phyloP scores from a whole-genome alignment of 2,888 invertebrate genomes.

The Clostera curtula region DNA sequence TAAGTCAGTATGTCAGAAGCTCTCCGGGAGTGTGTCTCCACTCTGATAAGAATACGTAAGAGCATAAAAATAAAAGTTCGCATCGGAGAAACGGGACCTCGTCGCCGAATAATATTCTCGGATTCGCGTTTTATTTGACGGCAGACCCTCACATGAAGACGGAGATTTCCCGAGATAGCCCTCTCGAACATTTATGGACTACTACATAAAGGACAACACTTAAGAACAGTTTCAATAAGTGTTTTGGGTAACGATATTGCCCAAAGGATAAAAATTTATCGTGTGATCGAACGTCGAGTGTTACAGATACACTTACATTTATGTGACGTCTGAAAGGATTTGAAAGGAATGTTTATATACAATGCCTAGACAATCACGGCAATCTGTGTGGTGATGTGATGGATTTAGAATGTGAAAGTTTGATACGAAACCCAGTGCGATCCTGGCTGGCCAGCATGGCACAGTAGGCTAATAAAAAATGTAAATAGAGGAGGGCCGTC shows the following conservation, averaged over 20 bases:
- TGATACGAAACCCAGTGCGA: too few relatives aligned
- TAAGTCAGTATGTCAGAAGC: conserved; percentile 66
- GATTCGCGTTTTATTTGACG: conserved; percentile 73
- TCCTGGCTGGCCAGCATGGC: too few relatives aligned
- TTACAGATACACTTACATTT: too few relatives aligned
- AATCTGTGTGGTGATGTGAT: too few relatives aligned
- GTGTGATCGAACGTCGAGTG: conserved; percentile 1
- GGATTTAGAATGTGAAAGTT: too few relatives aligned
- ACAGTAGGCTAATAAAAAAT: too few relatives aligned
- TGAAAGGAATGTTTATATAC: too few relatives aligned
- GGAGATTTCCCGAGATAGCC: conserved; percentile 73
- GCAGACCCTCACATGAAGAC: conserved; percentile 73
- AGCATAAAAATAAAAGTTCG: conserved; percentile 75
- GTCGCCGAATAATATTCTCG: conserved; percentile 72
- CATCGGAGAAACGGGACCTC: conserved; percentile 69
- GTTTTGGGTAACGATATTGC: conserved; percentile 43
- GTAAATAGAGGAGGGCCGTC: too few relatives aligned
- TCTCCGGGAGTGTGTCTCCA: conserved; percentile 63
- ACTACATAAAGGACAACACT: conserved; percentile 73
- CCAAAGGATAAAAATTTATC: conserved; percentile 18
- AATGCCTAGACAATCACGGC: too few relatives aligned
- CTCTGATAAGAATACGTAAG: conserved; percentile 71
- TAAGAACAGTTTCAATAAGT: conserved; percentile 72
- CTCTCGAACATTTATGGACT: conserved; percentile 75
- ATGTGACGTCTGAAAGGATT: too few relatives aligned